Conservation (phyloP, 2,888 invertebrate genomes). For the Agelastica alni region DNA sequence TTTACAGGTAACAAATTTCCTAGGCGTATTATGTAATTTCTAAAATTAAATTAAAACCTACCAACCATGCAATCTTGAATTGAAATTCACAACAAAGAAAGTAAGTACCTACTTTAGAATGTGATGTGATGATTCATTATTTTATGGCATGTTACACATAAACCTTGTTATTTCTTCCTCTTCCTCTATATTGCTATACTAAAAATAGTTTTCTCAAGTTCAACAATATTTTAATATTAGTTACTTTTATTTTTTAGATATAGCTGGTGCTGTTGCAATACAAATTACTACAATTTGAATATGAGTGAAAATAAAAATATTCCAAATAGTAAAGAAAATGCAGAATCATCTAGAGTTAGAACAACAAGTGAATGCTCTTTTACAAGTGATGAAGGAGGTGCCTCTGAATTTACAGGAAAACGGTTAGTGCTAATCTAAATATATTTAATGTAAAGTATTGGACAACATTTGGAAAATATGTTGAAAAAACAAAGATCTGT, state of each 20-base stretch:
- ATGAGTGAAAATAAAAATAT: constrained; percentile 36
- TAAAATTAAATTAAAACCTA: not conserved
- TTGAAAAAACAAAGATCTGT: no score
- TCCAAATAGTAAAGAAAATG: constrained; percentile 40
- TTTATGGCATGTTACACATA: not conserved
- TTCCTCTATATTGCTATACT: not conserved
- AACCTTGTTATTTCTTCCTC: not conserved
- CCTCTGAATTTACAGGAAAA: constrained; percentile 42
- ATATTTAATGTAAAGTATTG: no score
- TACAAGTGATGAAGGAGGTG: constrained; percentile 52
- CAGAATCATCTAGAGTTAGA: constrained; percentile 45
- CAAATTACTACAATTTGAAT: no score
- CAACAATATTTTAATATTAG: not conserved
- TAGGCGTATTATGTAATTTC: not conserved
- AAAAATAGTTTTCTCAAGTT: not conserved
- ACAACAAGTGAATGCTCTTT: constrained; percentile 54
- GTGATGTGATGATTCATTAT: not conserved
- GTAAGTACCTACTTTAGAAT: not conserved
- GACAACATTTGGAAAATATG: no score
- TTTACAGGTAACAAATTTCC: not conserved
- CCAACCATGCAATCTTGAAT: not conserved
- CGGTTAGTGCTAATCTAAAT: constrained; percentile 40
- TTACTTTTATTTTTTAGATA: not conserved
- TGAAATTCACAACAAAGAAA: not conserved
- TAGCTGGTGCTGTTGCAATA: not conserved